These are phyloP conservation scores for Melinaea menophilus DNA, from an alignment of 2,888 invertebrate species.

Conservation along the genomic window DNA sequence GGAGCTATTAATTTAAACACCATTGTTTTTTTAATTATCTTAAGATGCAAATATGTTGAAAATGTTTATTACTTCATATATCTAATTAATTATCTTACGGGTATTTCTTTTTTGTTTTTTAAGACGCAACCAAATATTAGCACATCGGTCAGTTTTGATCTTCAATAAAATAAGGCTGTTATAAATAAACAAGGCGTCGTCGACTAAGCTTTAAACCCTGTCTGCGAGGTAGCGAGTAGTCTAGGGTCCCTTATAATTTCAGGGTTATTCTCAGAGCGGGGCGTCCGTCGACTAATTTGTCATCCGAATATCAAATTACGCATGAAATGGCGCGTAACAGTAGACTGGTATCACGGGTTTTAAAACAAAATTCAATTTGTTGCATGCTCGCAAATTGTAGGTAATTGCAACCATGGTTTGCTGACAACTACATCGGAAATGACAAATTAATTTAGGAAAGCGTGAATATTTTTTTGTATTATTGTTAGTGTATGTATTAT, in stretches of 20 bases:
- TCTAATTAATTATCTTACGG: no score
- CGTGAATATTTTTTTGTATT: conserved; percentile 41
- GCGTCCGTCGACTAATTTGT: conserved; percentile 71
- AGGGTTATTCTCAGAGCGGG: conserved; percentile 47
- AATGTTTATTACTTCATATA: no score
- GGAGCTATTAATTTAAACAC: no score
- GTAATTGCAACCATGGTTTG: conserved; percentile 54
- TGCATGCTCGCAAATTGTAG: conserved; percentile 50
- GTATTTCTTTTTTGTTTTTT: no score
- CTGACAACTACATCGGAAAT: conserved; percentile 50
- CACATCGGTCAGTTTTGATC: background rate
- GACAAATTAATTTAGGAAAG: conserved; percentile 58
- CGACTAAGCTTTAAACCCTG: background rate
- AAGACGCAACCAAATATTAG: no score
- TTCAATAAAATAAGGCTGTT: background rate
- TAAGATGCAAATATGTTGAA: no score
- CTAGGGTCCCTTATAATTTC: conserved; percentile 64
- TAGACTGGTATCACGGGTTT: conserved; percentile 61
- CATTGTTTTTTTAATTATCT: no score
- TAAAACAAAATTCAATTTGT: conserved; percentile 69
- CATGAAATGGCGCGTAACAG: conserved; percentile 71
- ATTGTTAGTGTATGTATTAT: background rate
- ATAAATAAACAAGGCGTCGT: conserved; percentile 3
- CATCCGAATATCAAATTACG: conserved; percentile 76
- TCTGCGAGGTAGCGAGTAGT: conserved; percentile 24